Evolutionary conservation across 2,797 vertebrate species (phyloP).

Genomic region (Peromyscus aztecus): DNA sequence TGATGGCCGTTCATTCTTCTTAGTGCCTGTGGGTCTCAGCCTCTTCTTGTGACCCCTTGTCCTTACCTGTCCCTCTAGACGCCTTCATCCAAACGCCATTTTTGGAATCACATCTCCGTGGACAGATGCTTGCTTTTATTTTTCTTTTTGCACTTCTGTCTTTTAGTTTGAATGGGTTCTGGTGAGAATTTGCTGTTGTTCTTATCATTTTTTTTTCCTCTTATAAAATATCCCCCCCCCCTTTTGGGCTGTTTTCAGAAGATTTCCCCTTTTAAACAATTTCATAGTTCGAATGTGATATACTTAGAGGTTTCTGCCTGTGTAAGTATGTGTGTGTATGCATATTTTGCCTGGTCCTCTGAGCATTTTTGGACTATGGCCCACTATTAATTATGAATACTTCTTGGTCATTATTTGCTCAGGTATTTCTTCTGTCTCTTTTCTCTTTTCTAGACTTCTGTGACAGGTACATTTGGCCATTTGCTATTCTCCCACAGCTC

Average conservation of each 20-base stretch:
- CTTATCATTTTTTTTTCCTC: neutral
- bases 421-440: slow-evolving; percentile 28
- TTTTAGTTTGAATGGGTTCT: slow-evolving; percentile 32
- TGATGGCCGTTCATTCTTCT: neutral
- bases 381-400: slow-evolving; percentile 18
- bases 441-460: slow-evolving; percentile 44
- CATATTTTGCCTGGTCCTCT: neutral
- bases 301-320: neutral
- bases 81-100: neutral
- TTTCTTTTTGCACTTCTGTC: neutral
- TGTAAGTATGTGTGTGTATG: neutral
- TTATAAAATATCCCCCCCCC: neutral
- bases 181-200: slow-evolving; percentile 30
- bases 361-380: neutral
- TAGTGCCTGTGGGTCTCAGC: neutral
- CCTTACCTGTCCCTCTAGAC: neutral
- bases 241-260: neutral
- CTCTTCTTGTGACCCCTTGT: neutral
- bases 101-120: slow-evolving; percentile 6
- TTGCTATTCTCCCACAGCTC: neutral
- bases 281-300: slow-evolving; percentile 16
- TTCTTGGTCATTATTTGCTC: neutral
- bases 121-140: neutral
- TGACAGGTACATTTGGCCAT: neutral
- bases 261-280: neutral